Base-by-base conservation (phyloP, 2,888 invertebrate species). In the Litoditis marina region DNA sequence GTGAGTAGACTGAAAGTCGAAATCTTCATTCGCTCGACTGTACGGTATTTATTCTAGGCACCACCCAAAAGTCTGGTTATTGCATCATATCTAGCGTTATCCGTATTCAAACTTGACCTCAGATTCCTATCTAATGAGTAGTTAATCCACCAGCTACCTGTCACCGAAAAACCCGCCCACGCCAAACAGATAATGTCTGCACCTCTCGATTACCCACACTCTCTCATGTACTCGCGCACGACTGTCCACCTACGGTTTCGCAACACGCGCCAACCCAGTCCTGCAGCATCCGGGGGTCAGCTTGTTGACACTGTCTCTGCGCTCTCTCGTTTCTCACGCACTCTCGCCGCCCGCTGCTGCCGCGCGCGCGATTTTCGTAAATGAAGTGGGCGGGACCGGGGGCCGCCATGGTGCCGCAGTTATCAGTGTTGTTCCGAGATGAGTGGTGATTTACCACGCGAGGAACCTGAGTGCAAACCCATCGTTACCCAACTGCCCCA, bases 401-500 rank as follows among this genome's bases (percentile, higher is more conserved):
- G 34, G 8, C 25, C 22, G n/a, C 27, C 16, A 53, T 39, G 16
- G 42, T 42, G 36, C 47, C 57, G 49, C 57, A 57, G 57, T 57
- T 57, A 57, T 57, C 57, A 57, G 57, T 55, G n/a, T n/a, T n/a
- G n/a, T n/a, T n/a, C n/a, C n/a, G 25, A 44, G 19, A 22, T 25
- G 25, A 44, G 44, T n/a, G n/a, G n/a, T n/a, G n/a, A n/a, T 31
- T 11, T 51, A 51, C 59, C 60, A 39, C 51, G 52, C 42, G 50
- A 58, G 49, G 49, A 39, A 46, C 28, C 30, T 42, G 31, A 36
- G 31, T n/a, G n/a, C n/a, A n/a, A n/a, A n/a, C n/a, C n/a, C n/a
- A n/a, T n/a, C n/a, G n/a, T n/a, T n/a, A n/a, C n/a, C n/a, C n/a
- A n/a, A n/a, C n/a, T n/a, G n/a, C n/a, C n/a, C n/a, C n/a, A n/a